Evolutionary conservation across 2,113 vertebrate genomes (phyloP), one percentile per base, ranked within the genome.

Genomic region (Lophochroa leadbeateri): DNA sequence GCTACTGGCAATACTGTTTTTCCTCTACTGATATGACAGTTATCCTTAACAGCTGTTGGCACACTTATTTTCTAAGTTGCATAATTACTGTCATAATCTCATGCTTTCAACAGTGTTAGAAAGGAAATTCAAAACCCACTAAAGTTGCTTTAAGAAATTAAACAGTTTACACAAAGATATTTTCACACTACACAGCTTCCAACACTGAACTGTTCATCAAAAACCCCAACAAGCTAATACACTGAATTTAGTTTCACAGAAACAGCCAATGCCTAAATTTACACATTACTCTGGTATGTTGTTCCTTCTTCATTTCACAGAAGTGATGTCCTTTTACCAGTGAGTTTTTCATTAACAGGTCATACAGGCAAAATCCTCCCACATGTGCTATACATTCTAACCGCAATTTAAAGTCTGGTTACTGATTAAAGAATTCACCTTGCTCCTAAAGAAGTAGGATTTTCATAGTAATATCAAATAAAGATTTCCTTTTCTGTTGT

Each of bases 141-240:
- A 8, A 55, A 89, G 50, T 88, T 3, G 13, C 33, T 86, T 93
- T 17, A 47, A 78, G 79, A 88, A 91, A 53, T 46, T 52, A 50
- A 44, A 9, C 57, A 71, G 52, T 71, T 97, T 92, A 97, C 91
- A 96, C 96, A 98, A 98, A 98, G 98, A 92, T 98, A 98, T 92
- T 98, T 98, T 98, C 98, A 98, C 98, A 98, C 98, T 97, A 95
- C 41, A 47, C 33, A 63, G 47, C 23, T 90, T 50, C 41, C 27
- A 79, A 84, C 15, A 88, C 46, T 89, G 39, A 95, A 60, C 2
- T 50, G 18, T 64, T 46, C 35, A 71, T 53, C 19, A 64, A 70
- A 91, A 92, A 11, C 1, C 21, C 13, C 29, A 77, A 64, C 6
- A 67, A 78, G 17, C 18, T 41, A 81, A 64, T 29, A 58, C 18